Percentiles rank a stretch among this genome's conserved stretches.
phyloP scores from a whole-genome alignment of 1,140 invertebrate species.

The Patella vulgata region DNA sequence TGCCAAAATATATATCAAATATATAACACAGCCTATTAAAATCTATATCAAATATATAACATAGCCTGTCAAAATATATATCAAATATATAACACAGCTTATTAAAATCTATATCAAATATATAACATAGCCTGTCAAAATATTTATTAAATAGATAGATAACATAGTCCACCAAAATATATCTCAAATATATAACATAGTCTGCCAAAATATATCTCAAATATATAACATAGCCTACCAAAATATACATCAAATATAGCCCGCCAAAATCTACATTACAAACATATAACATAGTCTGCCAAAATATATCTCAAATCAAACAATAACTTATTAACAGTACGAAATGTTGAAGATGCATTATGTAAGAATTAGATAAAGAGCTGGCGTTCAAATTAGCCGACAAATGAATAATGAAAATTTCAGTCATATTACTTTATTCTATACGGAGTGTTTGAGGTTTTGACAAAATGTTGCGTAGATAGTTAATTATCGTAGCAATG shows the following conservation, averaged over 20 bases:
- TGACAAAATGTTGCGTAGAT: too few species aligned
- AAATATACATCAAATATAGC: neutral
- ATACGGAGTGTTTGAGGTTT: too few species aligned
- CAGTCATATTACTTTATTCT: too few species aligned
- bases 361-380: too few species aligned
- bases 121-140: slow-evolving; percentile 70
- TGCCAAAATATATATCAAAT: slow-evolving; percentile 63
- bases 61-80: neutral
- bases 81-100: neutral
- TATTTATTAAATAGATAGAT: too few species aligned
- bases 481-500: too few species aligned
- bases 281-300: slow-evolving; percentile 80
- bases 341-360: too few species aligned
- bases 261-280: neutral
- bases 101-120: neutral
- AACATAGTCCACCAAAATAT: slow-evolving; percentile 87
- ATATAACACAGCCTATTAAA: neutral
- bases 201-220: slow-evolving; percentile 69
- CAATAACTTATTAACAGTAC: neutral
- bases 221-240: neutral
- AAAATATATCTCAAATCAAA: slow-evolving; percentile 42
- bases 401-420: too few species aligned
- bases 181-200: slow-evolving; percentile 76
- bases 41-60: neutral
- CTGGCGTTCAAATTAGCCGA: too few species aligned